phyloP scores from a whole-genome alignment of 2,113 vertebrate species.

The Butorides virescens region DNA sequence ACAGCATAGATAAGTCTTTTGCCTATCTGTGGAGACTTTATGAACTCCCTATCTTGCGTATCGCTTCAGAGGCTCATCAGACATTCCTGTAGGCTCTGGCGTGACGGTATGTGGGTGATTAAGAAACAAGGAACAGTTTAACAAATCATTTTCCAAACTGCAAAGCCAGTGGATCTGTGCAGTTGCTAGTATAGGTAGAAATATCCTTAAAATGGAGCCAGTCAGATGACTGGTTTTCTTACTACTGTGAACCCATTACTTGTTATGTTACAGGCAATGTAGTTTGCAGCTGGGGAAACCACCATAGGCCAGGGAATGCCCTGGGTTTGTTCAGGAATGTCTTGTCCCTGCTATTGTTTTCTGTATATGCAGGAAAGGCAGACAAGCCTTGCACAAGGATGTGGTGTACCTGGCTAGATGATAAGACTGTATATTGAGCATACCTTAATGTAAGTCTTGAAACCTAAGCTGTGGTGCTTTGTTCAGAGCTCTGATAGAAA shows the following conservation, averaged over 20 bases:
- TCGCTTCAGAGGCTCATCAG: background rate
- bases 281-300: background rate
- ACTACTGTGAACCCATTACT: background rate
- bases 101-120: accelerated
- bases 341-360: background rate
- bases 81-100: background rate
- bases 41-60: background rate
- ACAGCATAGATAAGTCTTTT: background rate
- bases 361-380: background rate
- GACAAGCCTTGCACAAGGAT: background rate
- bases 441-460: background rate
- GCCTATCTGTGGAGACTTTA: background rate
- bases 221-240: background rate
- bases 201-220: background rate
- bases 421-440: background rate
- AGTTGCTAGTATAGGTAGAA: background rate
- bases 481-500: background rate
- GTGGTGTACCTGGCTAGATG: background rate
- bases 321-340: background rate
- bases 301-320: background rate
- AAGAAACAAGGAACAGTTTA: background rate
- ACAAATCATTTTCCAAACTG: background rate
- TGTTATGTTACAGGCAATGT: background rate
- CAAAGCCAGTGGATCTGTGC: background rate
- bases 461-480: background rate